Base-by-base conservation (phyloP, 2,797 vertebrate species). In the Catostomus latipinnis region DNA sequence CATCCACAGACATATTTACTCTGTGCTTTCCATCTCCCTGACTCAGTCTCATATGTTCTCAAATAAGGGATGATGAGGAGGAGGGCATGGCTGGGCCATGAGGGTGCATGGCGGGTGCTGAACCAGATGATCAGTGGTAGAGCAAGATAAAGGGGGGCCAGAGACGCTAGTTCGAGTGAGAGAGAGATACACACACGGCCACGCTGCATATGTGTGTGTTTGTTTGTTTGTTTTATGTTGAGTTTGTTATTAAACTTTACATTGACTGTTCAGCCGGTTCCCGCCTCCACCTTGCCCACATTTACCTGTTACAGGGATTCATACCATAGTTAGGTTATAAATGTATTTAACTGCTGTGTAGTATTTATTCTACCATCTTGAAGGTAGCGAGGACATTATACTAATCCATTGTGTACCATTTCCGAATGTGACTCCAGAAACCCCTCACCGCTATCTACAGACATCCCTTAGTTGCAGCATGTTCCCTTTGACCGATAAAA, bases 381-480 rank as follows among this genome's bases (percentile, higher is more conserved):
- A 48, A 49, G 14, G 13, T n/a, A 6, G 8, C 0, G 6, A 63
- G 9, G 65, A 54, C 43, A 67, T 2, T 16, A 7, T 14, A 43
- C 49, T 63, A 4, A 70, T 81, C n/a, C 4, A 22, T 22, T 66
- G 6, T 57, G 46, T 46, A 12, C 9, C 53, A 60, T 71, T 81
- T 61, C 45, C 65, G 45, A 13, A 67, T 68, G 74, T 82, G 43
- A 76, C 53, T 72, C 48, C 46, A 66, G 9, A 80, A 49, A 80
- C 82, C 68, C 78, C 43, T 83, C 34, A 80, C 72, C 82, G 71
- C 74, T 9, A 76, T 72, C 54, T 71, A 53, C 76, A 43, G 65
- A 10, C 76, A 46, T 71, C 49, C 49, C 56, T 54, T 67, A 14
- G 6, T 6, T 76, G 22, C 45, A 68, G n/a, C 1, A n/a, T 52